Base-by-base conservation (phyloP, 1,140 invertebrate genomes). In the Pseudomyrmex gracilis region DNA sequence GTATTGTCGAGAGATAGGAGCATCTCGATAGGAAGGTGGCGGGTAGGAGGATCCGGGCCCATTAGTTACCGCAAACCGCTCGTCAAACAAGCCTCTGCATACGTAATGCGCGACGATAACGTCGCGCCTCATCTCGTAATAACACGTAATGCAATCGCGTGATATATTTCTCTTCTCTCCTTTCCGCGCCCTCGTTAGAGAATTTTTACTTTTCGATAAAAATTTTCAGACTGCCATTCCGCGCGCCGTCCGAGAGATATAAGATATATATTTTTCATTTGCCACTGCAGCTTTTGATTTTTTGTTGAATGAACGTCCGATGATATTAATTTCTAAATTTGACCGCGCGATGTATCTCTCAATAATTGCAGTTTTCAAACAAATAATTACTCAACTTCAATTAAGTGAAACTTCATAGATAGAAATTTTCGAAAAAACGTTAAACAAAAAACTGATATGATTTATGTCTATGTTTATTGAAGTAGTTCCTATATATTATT, bases 61-160 rank as follows among this genome's bases (percentile, higher is more conserved):
- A 82, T 85, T 85, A 85, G 77, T 73, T 85, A 82, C 60, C 58
- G 60, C 58, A 51, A 80, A 60, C 73, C 24, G 43, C 68, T 85
- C 68, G 77, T 85, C 78, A 82, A 82, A 73, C 60, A 58, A 55
- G 77, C 49, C 60, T 45, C 34, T 34, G 77, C 67, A 85, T 85
- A 82, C 67, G 83, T 82, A 82, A 85, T 73, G 67, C 53, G 10
- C 45, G 61, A 20, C 34, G 66, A 84, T 73, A 82, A 85, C 49
- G 24, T 68, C 51, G 22, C 45, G 53, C 20, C 57, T 12, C 20
- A 34, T 73, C 51, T 85, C 66, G 51, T 73, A 82, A 83, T 83
- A 68, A 80, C 4, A 24, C 20, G 9, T 51, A 63, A 70, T 67
- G 55, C 53, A 83, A 83, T 55, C 15, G 49, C 9, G 17, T 24